Base-by-base conservation (phyloP, 1,140 invertebrate genomes). In the Conus betulinus region DNA sequence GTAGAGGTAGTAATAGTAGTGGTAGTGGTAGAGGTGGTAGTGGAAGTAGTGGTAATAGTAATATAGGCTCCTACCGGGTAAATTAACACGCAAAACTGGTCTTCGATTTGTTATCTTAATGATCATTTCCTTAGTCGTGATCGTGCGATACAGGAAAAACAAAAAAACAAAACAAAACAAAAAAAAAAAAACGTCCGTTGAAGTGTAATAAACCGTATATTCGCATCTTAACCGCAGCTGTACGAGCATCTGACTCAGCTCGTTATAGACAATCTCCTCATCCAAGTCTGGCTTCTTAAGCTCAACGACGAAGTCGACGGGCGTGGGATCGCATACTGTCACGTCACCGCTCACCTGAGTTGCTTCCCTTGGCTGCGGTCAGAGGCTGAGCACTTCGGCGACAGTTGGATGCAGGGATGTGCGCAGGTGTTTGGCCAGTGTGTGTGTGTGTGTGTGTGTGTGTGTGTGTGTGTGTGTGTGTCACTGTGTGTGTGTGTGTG, bases 341-440 rank as follows among this genome's bases (percentile, higher is more conserved):
- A 95, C 87, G 91, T 95, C 25, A 84, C 92, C 11, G 90, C 92
- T 55, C 90, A 95, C 85, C 90, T 95, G 17, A 88, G 91, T 60
- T 95, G 95, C 89, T 95, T 94, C 89, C 87, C 88, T 20, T 95
- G 94, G 93, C 94, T 93, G n/a, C 85, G 93, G 39, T 95, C 94
- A 88, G 95, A 95, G 90, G 91, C 91, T 25, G 86, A 91, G 23
- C 90, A 94, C 91, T 95, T 95, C 90, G 95, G 95, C 13, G 94
- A 95, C 25, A 95, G 95, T 84, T 95, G 95, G 95, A 92, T 52
- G 25, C 94, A 95, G 84, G 95, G 95, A 91, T 95, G 95, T 95
- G 95, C 95, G 55, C 95, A 95, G 93, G 94, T 94, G 88, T 11
- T 11, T 71, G 67, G 0, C 6, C 57, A 39, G 13, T 20, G 23